phyloP scores from a whole-genome alignment of 2,113 vertebrate genomes.

The Hiodon alosoides region DNA sequence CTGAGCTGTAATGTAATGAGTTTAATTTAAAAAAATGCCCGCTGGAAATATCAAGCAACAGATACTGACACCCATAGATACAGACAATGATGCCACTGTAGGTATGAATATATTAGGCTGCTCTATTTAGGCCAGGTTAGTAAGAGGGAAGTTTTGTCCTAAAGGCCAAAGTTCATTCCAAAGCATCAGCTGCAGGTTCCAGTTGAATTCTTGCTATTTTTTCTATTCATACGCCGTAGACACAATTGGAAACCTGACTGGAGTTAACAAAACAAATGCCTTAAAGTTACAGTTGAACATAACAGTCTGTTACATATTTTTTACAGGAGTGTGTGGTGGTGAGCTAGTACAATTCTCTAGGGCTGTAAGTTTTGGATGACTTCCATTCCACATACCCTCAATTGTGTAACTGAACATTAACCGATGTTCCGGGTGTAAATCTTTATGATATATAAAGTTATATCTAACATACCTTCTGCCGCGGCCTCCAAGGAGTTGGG shows the following conservation, averaged over 20 bases:
- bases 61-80: constrained; percentile 31
- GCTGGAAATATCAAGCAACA: constrained; percentile 22
- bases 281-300: too few species aligned
- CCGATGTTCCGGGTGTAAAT: too few species aligned
- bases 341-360: too few species aligned
- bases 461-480: too few species aligned
- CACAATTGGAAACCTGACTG: not conserved
- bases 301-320: not conserved
- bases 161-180: constrained; percentile 14
- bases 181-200: constrained; percentile 18
- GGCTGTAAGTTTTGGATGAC: too few species aligned
- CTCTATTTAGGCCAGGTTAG: not conserved
- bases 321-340: not conserved
- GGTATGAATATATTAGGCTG: constrained; percentile 15
- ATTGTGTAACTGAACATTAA: too few species aligned
- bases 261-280: not conserved
- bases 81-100: constrained; percentile 19
- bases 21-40: constrained; percentile 30
- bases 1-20: constrained; percentile 26
- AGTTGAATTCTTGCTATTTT: not conserved
- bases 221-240: constrained; percentile 9
- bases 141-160: constrained; percentile 14
- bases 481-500: too few species aligned
- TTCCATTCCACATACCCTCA: too few species aligned
- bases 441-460: too few species aligned